phyloP scores from a whole-genome alignment of 2,797 vertebrate genomes.

The Sebastes flavidus region DNA sequence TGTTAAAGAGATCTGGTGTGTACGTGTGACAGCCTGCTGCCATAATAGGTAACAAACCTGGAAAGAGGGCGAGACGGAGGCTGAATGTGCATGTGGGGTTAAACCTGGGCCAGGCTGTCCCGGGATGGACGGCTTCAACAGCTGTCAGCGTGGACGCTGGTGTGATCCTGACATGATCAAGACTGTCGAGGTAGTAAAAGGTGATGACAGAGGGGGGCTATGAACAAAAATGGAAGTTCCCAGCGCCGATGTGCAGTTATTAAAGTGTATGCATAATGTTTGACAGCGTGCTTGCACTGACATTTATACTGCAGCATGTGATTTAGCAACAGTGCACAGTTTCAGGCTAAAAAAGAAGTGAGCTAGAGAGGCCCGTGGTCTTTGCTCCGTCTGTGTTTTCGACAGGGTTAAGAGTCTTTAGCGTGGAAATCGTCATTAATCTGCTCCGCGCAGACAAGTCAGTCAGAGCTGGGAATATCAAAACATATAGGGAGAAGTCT shows the following conservation, averaged over 20 bases:
- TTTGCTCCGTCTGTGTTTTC: constrained; percentile 36
- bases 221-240: constrained; percentile 3
- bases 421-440: constrained; percentile 73
- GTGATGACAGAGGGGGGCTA: neutral
- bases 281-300: constrained; percentile 35
- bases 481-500: constrained; percentile 60
- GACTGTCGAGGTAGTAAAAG: constrained; percentile 5
- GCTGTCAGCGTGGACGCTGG: constrained; percentile 16
- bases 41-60: constrained; percentile 50
- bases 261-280: constrained; percentile 15
- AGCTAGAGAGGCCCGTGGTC: constrained; percentile 25
- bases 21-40: constrained; percentile 39
- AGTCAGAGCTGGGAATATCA: constrained; percentile 58
- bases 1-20: constrained; percentile 33
- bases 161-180: constrained; percentile 31
- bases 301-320: constrained; percentile 20
- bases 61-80: neutral
- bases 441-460: constrained; percentile 61
- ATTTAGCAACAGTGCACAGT: constrained; percentile 12
- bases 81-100: constrained; percentile 31
- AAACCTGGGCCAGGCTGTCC: constrained; percentile 58
- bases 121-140: constrained; percentile 29
- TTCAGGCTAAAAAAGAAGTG: constrained; percentile 14
- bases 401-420: constrained; percentile 71
- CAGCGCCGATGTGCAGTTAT: neutral